Percentiles rank a stretch among this genome's conserved stretches.
Conservation (phyloP, 2,888 invertebrate species). For the Lapara coniferarum region DNA sequence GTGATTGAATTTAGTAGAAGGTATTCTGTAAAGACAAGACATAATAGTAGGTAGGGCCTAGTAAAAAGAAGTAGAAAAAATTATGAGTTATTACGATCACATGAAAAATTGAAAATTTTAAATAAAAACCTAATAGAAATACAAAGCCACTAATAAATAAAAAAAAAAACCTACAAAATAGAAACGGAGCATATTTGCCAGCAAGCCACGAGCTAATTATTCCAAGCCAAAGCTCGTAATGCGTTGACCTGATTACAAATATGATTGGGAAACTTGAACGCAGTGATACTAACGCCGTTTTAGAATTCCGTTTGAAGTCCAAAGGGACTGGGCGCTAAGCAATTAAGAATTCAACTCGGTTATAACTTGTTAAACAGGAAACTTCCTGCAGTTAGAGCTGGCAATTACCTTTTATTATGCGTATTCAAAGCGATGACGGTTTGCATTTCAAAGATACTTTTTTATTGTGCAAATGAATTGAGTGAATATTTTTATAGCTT, state of each 20-base stretch:
- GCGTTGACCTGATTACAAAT: background rate
- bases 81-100: too few species aligned
- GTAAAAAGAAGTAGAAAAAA: too few species aligned
- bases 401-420: background rate
- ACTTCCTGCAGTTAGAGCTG: background rate
- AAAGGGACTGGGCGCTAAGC: constrained; percentile 8
- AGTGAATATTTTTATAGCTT: too few species aligned
- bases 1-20: too few species aligned
- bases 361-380: background rate
- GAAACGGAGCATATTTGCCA: background rate
- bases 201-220: too few species aligned
- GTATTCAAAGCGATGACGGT: background rate
- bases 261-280: constrained; percentile 17
- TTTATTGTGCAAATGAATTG: background rate
- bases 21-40: too few species aligned
- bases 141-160: too few species aligned
- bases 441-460: background rate
- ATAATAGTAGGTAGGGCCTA: too few species aligned
- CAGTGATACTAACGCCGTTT: constrained; percentile 5
- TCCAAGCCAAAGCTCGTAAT: background rate
- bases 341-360: constrained; percentile 6
- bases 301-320: constrained; percentile 19
- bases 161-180: too few species aligned
- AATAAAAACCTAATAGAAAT: too few species aligned
- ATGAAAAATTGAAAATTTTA: too few species aligned